These are phyloP conservation scores for Saccopteryx leptura DNA, from an alignment of 2,113 vertebrate genomes.

Conservation along the genomic window DNA sequence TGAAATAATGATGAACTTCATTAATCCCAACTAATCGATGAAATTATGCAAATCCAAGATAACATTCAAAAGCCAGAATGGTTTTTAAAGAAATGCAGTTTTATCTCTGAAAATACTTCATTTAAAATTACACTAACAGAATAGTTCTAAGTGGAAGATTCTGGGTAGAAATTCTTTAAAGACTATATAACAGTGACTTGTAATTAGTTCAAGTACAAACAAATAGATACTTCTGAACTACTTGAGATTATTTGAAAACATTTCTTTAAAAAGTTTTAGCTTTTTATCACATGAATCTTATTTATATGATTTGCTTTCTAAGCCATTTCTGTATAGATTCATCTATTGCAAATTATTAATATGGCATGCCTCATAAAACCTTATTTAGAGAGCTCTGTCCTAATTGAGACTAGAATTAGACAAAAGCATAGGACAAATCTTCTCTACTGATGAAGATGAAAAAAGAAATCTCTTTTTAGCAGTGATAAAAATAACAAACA, in stretches of 20 bases:
- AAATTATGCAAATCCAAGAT: background rate
- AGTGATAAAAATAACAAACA: background rate
- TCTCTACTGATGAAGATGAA: background rate
- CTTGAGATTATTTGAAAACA: background rate
- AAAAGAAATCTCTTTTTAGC: background rate
- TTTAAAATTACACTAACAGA: background rate
- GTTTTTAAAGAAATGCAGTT: background rate
- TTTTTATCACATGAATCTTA: conserved; percentile 34
- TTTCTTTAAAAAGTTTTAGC: conserved; percentile 34
- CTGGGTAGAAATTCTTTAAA: conserved; percentile 30
- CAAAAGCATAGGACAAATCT: background rate
- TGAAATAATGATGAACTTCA: background rate
- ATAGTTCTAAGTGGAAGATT: background rate
- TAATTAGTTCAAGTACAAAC: conserved; percentile 26
- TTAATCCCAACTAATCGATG: background rate
- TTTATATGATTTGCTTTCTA: conserved; percentile 8
- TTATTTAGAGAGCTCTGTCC: background rate
- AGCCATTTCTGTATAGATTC: background rate
- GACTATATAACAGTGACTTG: background rate
- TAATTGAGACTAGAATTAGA: background rate
- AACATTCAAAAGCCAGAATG: background rate
- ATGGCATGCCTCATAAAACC: background rate
- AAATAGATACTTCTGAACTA: conserved; percentile 10
- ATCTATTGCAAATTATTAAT: background rate
- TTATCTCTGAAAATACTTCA: background rate